Evolutionary conservation across 2,797 vertebrate genomes (phyloP).

Genomic region (Calcarius lapponicus): DNA sequence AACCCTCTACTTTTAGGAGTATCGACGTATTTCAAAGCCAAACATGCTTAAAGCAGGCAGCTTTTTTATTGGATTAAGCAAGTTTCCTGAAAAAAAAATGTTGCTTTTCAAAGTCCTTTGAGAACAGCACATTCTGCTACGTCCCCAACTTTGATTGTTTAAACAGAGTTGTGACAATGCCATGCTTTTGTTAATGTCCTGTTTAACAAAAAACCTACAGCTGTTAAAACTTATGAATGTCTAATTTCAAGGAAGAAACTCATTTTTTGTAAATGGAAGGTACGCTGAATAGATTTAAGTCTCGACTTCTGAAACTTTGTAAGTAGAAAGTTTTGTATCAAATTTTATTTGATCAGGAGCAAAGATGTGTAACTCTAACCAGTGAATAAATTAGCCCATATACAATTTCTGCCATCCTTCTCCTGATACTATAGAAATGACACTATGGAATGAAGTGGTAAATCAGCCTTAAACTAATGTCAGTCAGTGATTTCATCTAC

Average conservation of each 20-base stretch:
- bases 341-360: background rate
- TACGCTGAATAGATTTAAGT: background rate
- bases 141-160: background rate
- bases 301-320: background rate
- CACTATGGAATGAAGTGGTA: background rate
- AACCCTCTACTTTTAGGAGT: background rate
- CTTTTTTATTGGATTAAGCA: background rate
- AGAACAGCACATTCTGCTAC: background rate
- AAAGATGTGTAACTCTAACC: background rate
- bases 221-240: background rate
- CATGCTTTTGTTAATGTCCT: background rate
- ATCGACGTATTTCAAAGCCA: background rate
- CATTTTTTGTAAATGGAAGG: background rate
- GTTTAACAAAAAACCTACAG: background rate
- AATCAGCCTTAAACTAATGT: background rate
- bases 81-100: background rate
- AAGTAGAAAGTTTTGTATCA: background rate
- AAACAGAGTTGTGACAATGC: background rate
- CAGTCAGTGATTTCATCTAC: background rate
- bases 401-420: background rate
- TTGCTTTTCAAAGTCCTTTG: background rate
- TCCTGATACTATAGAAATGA: background rate
- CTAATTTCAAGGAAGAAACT: background rate
- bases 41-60: background rate
- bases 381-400: background rate